Evolutionary conservation across 2,797 vertebrate genomes (phyloP), one percentile per base, ranked within the genome.

Genomic region (Kryptolebias ocellatus): DNA sequence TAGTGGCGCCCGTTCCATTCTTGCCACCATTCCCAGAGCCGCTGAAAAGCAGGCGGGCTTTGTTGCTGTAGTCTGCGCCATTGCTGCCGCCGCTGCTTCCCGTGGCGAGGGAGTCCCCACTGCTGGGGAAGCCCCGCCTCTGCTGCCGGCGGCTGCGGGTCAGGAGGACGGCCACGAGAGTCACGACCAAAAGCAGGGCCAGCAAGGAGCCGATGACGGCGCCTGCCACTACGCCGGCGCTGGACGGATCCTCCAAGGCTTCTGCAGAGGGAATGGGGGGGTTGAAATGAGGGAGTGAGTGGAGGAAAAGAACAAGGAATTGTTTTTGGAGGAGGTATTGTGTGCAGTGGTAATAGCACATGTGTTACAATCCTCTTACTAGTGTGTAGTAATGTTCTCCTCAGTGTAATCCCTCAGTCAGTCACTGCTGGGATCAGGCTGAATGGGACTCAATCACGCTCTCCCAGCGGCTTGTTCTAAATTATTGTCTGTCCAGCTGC

Each of bases 171-270:
- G 80, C 80, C n/a, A 94, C 44, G 70, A 96, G 92, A 11, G 93
- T 84, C n/a, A 83, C 79, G 8, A 95, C 92, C 90, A 95, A 82
- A 3, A 95, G 86, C 65, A 96, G 85, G 27, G 94, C 94, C 86
- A 96, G 90, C 10, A 95, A 89, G 74, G 94, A 95, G 83, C 94
- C 95, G 57, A 96, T 93, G 24, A 95, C 92, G 68, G 94, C 95
- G 78, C 94, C 95, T 6, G 93, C 95, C 90, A 96, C 88, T 1
- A 94, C 89, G 44, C 95, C 95, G 3, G 85, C 79, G 4, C 92
- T 92, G 89, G 93, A 87, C 3, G 90, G 86, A 54, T 92, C 89
- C 87, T 87, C 90, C 64, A 86, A 49, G 81, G 92, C 87, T 85
- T 94, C 93, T 94, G 93, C 82, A 92, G 87, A 89, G 74, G 80